Percentiles rank a stretch among this genome's conserved stretches.
phyloP scores from a whole-genome alignment of 2,113 vertebrate species.

The Anhinga anhinga region DNA sequence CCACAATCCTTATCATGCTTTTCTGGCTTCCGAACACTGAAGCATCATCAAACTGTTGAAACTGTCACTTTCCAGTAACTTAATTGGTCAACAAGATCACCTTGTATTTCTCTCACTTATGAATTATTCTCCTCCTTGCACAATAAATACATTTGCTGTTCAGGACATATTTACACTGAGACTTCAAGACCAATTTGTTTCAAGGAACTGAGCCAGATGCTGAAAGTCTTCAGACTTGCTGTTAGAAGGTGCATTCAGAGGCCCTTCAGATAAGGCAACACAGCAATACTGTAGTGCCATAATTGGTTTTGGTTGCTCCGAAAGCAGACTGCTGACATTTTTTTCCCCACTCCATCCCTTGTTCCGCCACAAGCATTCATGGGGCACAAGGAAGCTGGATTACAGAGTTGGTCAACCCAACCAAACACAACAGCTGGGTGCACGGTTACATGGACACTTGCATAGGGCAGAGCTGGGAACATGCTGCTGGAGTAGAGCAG shows the following conservation, averaged over 20 bases:
- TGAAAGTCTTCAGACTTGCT: background rate
- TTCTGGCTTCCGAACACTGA: background rate
- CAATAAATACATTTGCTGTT: background rate
- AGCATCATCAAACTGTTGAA: background rate
- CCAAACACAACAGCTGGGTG: background rate
- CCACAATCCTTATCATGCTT: background rate
- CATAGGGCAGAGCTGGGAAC: background rate
- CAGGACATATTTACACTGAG: background rate
- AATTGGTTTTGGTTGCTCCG: background rate
- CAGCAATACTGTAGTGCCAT: rapidly evolving
- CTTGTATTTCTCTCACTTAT: background rate
- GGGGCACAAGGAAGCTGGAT: background rate
- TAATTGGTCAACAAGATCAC: background rate
- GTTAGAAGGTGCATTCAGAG: background rate
- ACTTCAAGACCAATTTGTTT: background rate
- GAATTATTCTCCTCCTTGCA: background rate
- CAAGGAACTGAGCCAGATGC: background rate
- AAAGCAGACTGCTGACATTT: background rate
- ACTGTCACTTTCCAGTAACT: background rate
- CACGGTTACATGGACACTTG: background rate
- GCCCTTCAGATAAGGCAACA: background rate
- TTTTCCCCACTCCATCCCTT: background rate
- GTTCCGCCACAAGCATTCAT: background rate
- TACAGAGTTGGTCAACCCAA: background rate
- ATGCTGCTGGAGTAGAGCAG: rapidly evolving